Evolutionary conservation across 2,888 invertebrate genomes (phyloP).

Genomic region (Lochmaea crataegi): DNA sequence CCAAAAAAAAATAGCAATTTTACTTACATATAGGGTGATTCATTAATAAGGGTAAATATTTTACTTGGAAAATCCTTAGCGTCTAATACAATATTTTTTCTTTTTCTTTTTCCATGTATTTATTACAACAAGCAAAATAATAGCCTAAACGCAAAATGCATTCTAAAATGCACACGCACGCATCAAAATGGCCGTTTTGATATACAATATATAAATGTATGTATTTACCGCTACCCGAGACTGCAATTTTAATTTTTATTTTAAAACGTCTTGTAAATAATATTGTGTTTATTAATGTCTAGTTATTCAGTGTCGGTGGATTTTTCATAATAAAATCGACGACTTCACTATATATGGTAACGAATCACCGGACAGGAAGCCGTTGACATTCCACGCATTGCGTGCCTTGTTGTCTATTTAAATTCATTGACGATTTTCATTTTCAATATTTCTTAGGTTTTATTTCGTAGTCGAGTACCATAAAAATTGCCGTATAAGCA

Average conservation of each 20-base stretch:
- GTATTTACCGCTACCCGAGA: slow-evolving; percentile 3
- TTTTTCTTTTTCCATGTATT: too few species aligned
- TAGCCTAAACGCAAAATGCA: background rate
- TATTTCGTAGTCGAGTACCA: too few species aligned
- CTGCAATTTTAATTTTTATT: slow-evolving; percentile 2
- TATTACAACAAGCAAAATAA: background rate
- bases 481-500: background rate
- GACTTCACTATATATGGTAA: slow-evolving; percentile 30
- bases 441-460: background rate
- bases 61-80: too few species aligned
- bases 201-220: background rate
- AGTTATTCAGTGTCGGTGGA: slow-evolving; percentile 3
- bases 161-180: background rate
- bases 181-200: background rate
- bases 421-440: background rate
- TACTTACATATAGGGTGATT: background rate
- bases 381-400: slow-evolving; percentile 35
- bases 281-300: slow-evolving; percentile 12
- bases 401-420: slow-evolving; percentile 34
- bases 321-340: slow-evolving; percentile 23
- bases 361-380: slow-evolving; percentile 29
- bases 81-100: too few species aligned
- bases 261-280: slow-evolving; percentile 6
- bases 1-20: background rate
- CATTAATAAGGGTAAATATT: too few species aligned